Evolutionary conservation across 2,888 invertebrate species (phyloP).

Genomic region (Lochmaea crataegi): DNA sequence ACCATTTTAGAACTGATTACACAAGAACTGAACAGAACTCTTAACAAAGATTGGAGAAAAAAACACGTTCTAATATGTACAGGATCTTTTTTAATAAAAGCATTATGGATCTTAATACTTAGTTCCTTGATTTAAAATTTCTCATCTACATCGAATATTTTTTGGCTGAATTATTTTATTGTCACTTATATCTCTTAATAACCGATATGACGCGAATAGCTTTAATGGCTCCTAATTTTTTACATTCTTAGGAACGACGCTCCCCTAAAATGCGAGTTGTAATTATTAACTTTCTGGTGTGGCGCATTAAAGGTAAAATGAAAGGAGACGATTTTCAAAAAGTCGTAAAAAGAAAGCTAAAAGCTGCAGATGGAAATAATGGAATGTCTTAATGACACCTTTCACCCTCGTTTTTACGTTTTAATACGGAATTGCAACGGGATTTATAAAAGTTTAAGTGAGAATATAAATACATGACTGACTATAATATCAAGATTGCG

Average conservation of each 20-base stretch:
- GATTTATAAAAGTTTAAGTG: slow-evolving; percentile 62
- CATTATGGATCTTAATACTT: too few species aligned
- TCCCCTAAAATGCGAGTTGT: background rate
- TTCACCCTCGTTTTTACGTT: slow-evolving; percentile 57
- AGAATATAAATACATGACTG: slow-evolving; percentile 64
- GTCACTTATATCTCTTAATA: too few species aligned
- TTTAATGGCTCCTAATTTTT: background rate
- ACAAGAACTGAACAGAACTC: too few species aligned
- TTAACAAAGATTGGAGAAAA: too few species aligned
- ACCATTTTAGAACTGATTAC: too few species aligned
- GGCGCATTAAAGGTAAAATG: slow-evolving; percentile 43
- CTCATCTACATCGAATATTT: too few species aligned
- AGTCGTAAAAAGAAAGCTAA: slow-evolving; percentile 62
- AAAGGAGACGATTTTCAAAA: slow-evolving; percentile 53
- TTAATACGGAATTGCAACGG: slow-evolving; percentile 62
- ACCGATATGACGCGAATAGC: too few species aligned
- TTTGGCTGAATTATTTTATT: too few species aligned
- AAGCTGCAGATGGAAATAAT: slow-evolving; percentile 66
- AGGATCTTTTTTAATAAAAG: too few species aligned
- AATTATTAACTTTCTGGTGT: slow-evolving; percentile 31
- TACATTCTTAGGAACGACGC: too few species aligned
- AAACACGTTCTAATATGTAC: too few species aligned
- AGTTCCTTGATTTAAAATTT: too few species aligned
- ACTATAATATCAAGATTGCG: slow-evolving; percentile 63
- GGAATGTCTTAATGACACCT: slow-evolving; percentile 64